These are phyloP conservation scores for Apotomis turbidana DNA, from an alignment of 2,888 invertebrate species.

Conservation along the genomic window DNA sequence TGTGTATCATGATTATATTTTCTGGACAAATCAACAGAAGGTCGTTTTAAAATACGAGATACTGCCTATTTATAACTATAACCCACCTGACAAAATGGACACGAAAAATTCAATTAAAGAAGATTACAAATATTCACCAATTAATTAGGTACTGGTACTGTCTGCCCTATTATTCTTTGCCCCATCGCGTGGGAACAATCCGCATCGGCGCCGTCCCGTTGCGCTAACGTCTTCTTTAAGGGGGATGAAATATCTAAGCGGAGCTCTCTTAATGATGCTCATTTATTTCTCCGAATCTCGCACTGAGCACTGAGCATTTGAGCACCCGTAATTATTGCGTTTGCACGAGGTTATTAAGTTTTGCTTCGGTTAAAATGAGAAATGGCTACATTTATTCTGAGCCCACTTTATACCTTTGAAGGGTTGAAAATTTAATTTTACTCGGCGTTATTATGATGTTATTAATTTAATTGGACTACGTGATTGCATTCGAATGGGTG, in stretches of 20 bases:
- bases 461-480: conserved; percentile 71
- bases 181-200: conserved; percentile 72
- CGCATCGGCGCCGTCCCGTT: conserved; percentile 59
- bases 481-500: conserved; percentile 12
- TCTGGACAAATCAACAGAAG: too few relatives aligned
- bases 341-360: conserved; percentile 82
- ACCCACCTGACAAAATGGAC: too few relatives aligned
- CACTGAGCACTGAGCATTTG: conserved; percentile 53
- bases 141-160: background rate
- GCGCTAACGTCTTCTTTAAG: conserved; percentile 78
- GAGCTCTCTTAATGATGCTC: conserved; percentile 80
- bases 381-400: conserved; percentile 78
- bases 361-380: conserved; percentile 81
- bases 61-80: too few relatives aligned
- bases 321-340: conserved; percentile 80
- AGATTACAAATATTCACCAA: too few relatives aligned
- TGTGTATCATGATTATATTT: too few relatives aligned
- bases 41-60: too few relatives aligned
- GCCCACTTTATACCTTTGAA: conserved; percentile 78
- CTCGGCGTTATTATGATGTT: conserved; percentile 70
- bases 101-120: too few relatives aligned
- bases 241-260: conserved; percentile 82
- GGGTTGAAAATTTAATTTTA: conserved; percentile 80
- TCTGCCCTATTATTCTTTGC: conserved; percentile 58
- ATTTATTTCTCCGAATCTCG: conserved; percentile 82